These are phyloP conservation scores for Heliconius erato DNA, from an alignment of 2,888 invertebrate genomes.

Conservation along the genomic window DNA sequence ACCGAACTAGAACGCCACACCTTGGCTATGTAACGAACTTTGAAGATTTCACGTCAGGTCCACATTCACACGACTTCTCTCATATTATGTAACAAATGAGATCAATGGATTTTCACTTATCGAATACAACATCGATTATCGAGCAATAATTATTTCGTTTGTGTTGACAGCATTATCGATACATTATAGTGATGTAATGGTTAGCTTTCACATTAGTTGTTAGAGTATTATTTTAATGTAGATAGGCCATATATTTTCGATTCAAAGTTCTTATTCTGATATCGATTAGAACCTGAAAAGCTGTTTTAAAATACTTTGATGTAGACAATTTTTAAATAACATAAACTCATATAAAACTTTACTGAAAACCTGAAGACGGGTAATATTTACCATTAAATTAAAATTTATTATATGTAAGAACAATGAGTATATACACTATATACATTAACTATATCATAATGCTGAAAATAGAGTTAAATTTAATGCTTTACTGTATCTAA, in stretches of 20 bases:
- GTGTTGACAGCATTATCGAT: slow-evolving; percentile 28
- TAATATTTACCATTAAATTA: too few relatives aligned
- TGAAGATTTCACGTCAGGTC: slow-evolving; percentile 1
- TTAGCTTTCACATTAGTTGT: slow-evolving; percentile 3
- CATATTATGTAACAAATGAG: slow-evolving; percentile 20
- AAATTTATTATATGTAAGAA: too few relatives aligned
- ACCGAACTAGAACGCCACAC: slow-evolving; percentile 21
- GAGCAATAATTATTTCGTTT: slow-evolving; percentile 26
- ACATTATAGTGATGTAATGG: slow-evolving; percentile 33
- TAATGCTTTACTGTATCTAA: too few relatives aligned
- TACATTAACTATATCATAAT: too few relatives aligned
- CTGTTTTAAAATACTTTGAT: too few relatives aligned
- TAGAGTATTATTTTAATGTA: background rate
- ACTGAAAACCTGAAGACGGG: too few relatives aligned
- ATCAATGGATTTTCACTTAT: slow-evolving; percentile 32
- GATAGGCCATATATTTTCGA: background rate
- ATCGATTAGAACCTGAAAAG: too few relatives aligned
- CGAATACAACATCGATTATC: slow-evolving; percentile 32
- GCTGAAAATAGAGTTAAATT: too few relatives aligned
- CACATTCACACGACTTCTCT: slow-evolving; percentile 1
- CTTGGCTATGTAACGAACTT: slow-evolving; percentile 5
- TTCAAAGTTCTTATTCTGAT: too few relatives aligned
- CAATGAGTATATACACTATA: too few relatives aligned
- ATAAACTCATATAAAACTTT: too few relatives aligned
- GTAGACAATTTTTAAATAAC: too few relatives aligned